A percentile compares a stretch with the other conserved stretches of the same genome.
Evolutionary conservation across 2,113 vertebrate genomes (phyloP).

Genomic region (Madoqua kirkii): DNA sequence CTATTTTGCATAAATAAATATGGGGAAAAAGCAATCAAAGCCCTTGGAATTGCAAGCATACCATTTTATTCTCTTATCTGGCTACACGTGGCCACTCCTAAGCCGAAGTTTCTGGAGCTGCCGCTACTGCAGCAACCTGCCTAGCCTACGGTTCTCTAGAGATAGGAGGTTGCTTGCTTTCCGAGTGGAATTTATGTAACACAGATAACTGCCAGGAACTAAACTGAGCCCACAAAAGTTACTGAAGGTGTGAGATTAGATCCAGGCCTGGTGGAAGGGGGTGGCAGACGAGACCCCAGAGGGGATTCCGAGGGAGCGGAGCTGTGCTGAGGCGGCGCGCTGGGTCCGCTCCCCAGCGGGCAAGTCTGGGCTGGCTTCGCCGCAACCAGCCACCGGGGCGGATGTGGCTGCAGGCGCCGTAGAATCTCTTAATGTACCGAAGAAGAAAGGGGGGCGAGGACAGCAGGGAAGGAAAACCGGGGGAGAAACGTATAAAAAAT

Average conservation of each 20-base stretch:
- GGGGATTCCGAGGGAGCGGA: neutral
- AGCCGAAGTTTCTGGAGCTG: neutral
- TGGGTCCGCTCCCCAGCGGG: neutral
- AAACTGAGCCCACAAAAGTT: constrained; percentile 16
- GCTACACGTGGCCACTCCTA: neutral
- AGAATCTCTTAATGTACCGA: constrained; percentile 75
- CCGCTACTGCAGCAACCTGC: neutral
- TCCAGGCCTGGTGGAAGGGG: constrained; percentile 29
- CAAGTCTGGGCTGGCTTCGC: constrained; percentile 53
- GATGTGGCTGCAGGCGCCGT: constrained; percentile 78
- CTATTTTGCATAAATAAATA: neutral
- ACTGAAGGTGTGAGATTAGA: constrained; percentile 62
- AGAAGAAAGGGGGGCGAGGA: constrained; percentile 75
- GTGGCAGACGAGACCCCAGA: neutral
- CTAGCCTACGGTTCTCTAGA: constrained; percentile 3
- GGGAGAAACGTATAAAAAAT: constrained; percentile 74
- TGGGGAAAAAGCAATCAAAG: neutral
- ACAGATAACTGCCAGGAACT: constrained; percentile 19
- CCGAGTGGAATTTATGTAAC: constrained; percentile 16
- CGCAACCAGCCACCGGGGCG: constrained; percentile 53
- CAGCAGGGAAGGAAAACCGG: constrained; percentile 78
- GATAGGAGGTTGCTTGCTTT: constrained; percentile 35
- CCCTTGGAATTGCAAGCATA: neutral
- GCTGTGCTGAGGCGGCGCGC: constrained; percentile 43
- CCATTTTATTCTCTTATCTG: constrained; percentile 7